Base-by-base conservation (phyloP, 1,140 invertebrate genomes). In the Alviniconcha marisindica region DNA sequence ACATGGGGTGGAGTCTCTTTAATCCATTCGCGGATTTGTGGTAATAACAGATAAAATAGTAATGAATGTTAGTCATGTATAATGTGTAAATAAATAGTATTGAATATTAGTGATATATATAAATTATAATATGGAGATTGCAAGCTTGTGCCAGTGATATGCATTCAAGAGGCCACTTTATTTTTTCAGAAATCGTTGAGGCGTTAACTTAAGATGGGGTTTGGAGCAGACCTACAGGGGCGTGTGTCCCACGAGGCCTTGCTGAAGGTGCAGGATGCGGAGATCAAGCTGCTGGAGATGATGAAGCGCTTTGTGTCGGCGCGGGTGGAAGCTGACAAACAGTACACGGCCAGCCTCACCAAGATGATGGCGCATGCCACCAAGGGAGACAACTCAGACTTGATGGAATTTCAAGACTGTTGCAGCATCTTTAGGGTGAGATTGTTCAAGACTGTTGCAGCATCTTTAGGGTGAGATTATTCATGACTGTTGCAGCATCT, bases 281-380 rank as follows among this genome's bases (percentile, higher is more conserved):
- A 98, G 93, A 95, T 98, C 42, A 95, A 96, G 83, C 95, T 98
- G 15, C 94, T 98, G 93, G 97, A 98, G 90, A 96, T 96, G 81
- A 97, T 98, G 95, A 96, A 96, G 85, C 94, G 97, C 69, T 97
- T 97, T 89, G 93, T 99, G 28, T 94, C 95, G 78, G 95, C 95
- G 51, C 96, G 98, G 92, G 95, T 97, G 89, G 97, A 98, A 92
- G 97, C 96, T 90, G 97, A 99, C 92, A 94, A 96, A 78, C 97
- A 98, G 87, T 98, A 98, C 93, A 97, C 97, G 0, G 94, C 96
- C 0, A 95, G 96, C 0, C 95, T 99, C 44, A 95, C 95, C 63
- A 95, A 96, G 3, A 95, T 97, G 2, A 96, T 96, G 24, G 94
- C 94, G 60, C 96, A 97, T 90, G 97, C 96, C 3, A 95, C 96